These are phyloP conservation scores for Muntiacus muntjak DNA, from an alignment of 2,113 vertebrate genomes.

Conservation along the genomic window DNA sequence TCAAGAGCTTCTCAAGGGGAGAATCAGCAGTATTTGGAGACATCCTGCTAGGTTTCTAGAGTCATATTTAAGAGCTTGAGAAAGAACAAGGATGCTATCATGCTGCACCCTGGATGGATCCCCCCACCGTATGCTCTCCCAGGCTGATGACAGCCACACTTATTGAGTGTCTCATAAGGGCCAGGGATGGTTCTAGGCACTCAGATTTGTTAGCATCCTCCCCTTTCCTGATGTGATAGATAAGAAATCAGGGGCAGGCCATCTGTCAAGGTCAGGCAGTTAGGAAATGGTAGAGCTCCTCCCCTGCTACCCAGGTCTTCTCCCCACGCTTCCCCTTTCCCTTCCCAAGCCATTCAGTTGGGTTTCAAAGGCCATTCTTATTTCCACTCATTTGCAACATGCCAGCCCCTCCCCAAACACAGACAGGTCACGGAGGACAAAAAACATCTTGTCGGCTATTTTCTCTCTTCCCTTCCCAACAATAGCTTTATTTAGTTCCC, in stretches of 20 bases:
- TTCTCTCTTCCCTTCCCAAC: slow-evolving; percentile 67
- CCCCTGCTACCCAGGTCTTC: not conserved
- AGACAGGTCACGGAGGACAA: slow-evolving; percentile 64
- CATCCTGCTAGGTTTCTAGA: not conserved
- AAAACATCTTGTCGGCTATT: slow-evolving; percentile 67
- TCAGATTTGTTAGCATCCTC: not conserved
- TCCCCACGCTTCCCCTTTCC: not conserved
- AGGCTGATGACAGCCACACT: not conserved
- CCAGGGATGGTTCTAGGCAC: not conserved
- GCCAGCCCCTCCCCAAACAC: not conserved
- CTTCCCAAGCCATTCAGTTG: not conserved
- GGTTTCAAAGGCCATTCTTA: not conserved
- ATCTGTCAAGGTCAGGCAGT: not conserved
- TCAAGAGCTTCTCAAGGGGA: not conserved
- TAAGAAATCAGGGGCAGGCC: not conserved
- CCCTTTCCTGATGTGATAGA: not conserved
- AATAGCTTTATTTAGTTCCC: slow-evolving; percentile 61
- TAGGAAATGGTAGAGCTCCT: not conserved
- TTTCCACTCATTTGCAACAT: not conserved
- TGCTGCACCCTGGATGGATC: not conserved
- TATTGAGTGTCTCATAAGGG: not conserved
- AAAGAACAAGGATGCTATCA: not conserved
- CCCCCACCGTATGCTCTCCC: not conserved
- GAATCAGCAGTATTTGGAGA: not conserved
- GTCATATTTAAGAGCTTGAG: not conserved